Base-by-base conservation (phyloP, 2,888 invertebrate genomes). In the Platypus cylindrus region DNA sequence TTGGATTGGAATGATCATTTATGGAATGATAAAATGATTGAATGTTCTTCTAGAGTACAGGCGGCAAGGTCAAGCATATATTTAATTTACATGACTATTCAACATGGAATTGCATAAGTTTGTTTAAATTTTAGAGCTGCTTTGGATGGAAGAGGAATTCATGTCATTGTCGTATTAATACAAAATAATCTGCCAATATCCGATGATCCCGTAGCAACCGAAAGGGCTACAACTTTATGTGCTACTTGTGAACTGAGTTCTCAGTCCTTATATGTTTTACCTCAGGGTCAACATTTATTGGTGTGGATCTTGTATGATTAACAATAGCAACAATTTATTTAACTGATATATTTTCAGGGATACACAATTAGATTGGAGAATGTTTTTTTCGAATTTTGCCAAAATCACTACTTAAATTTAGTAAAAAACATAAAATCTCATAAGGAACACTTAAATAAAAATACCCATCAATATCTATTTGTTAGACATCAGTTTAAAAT, bases 401-500 rank as follows among this genome's bases (percentile, higher is more conserved):
- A 89, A 58, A 79, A 75, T 45, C 95, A 91, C 62, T 98, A 97
- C 58, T 83, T 87, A 46, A 78, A 81, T 45, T 86, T 90, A 66
- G 78, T 84, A 15, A 80, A 86, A 51, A 76, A 77, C 44, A 76
- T 91, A 23, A 89, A 91, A 56, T 75, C 78, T 27, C 94, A 94
- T 58, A 73, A 82, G 48, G 93, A 94, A 55, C 83, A 87, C 53
- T 70, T 94, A 20, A 90, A 90, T 49, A 87, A 87, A 63, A 83
- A 81, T 8, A 80, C 82, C 13, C 94, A 95, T 63, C 87, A 86
- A 59, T 81, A 85, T 50, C 69, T 98, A 33, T 86, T 85, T 67
- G 90, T 97, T 16, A 67, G 98, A 18, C 95, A 97, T 65, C 89
- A 94, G 55, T 95, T 94, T 58, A 99, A 98, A 66, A 76, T 95